Evolutionary conservation across 2,113 vertebrate species (phyloP), one percentile per base, ranked within the genome.

Genomic region (Cololabis saira): DNA sequence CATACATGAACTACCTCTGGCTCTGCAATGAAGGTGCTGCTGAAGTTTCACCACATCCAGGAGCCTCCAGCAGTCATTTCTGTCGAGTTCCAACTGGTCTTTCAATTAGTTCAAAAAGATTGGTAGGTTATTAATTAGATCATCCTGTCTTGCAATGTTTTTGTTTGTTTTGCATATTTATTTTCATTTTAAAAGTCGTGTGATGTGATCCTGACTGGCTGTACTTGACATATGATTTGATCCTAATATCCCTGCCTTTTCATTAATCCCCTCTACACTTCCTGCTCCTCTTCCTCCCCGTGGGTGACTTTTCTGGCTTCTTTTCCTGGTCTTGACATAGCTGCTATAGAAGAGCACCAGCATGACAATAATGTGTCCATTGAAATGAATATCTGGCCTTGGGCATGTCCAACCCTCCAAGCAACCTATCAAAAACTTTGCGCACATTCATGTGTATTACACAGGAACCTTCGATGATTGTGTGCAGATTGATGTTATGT

Each of bases 41-140:
- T 76, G 74, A 84, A 16, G 45, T 74, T 73, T 73, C 74, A 50
- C 55, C 58, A 41, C 52, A 52, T 61, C 73, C 65, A 62, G 71
- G 78, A 76, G 60, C 78, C 61, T 48, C 76, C 76, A 73, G 73
- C 65, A 76, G 65, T 75, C 64, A 75, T 76, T 71, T 80, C 54
- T 79, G 61, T 83, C 50, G 43, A 61, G 61, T 60, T 53, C 64
- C 71, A 69, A 61, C 72, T 60, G 61, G 40, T 58, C 72, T 85
- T 53, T 74, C 74, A 80, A 86, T 85, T 85, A 83, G 74, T 33
- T 54, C 90, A 65, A 76, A 69, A 76, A 66, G 43, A 70, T 75
- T 75, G 73, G 72, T 76, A 83, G 83, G 82, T 90, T 87, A 42
- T 91, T 66, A 90, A 93, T 92, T 94, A 93, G 93, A 94, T 94